phyloP scores from a whole-genome alignment of 2,888 invertebrate species.

The Platerodrilus igneus region DNA sequence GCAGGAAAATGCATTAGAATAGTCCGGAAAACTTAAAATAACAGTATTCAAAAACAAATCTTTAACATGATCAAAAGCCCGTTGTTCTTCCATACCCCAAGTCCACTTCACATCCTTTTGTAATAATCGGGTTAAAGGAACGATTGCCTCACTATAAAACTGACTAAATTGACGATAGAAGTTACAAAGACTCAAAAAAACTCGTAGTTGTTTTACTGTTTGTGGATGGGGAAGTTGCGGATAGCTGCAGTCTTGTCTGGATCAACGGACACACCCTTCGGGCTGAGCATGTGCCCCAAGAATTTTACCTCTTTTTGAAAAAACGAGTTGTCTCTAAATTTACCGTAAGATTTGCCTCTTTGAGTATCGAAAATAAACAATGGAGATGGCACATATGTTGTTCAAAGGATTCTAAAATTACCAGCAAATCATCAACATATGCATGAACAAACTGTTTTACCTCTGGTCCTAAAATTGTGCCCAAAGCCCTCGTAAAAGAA shows the following conservation, averaged over 20 bases:
- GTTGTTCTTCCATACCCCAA: conserved; percentile 13
- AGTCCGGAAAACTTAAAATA: conserved; percentile 9
- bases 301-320: conserved; percentile 6
- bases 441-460: too few species aligned
- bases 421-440: too few species aligned
- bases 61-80: conserved; percentile 11
- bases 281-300: conserved; percentile 9
- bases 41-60: conserved; percentile 12
- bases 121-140: conserved; percentile 15
- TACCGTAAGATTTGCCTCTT: background rate
- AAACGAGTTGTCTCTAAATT: background rate
- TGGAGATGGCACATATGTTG: conserved; percentile 2
- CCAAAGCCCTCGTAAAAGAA: conserved; percentile 24
- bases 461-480: too few species aligned
- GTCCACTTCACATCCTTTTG: conserved; percentile 17
- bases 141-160: conserved; percentile 17
- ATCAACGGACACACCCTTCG: conserved; percentile 3
- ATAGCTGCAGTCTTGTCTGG: conserved; percentile 8
- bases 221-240: conserved; percentile 5
- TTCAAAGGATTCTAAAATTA: conserved; percentile 2
- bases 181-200: conserved; percentile 10
- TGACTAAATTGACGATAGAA: conserved; percentile 11
- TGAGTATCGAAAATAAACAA: background rate
- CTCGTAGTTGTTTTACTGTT: conserved; percentile 7
- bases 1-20: conserved; percentile 6